phyloP scores from a whole-genome alignment of 2,797 vertebrate species.

The Platyrinchus mystaceus region DNA sequence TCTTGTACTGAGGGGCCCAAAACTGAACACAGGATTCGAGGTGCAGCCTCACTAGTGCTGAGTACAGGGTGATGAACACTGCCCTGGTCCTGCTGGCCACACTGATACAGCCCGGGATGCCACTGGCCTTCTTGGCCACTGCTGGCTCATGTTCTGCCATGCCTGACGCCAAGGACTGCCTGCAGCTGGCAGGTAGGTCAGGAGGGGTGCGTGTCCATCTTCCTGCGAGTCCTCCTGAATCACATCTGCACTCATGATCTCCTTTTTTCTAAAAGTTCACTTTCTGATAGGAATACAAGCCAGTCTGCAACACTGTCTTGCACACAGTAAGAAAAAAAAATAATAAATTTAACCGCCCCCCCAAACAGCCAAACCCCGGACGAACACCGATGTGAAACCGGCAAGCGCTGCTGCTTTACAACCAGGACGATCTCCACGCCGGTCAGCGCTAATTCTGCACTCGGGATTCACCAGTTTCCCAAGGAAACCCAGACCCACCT shows the following conservation, averaged over 20 bases:
- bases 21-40: rapidly evolving
- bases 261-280: not conserved
- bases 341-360: rapidly evolving
- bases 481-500: not conserved
- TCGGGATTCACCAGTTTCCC: rapidly evolving
- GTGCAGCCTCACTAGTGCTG: rapidly evolving
- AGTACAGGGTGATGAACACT: rapidly evolving
- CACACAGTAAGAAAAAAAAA: rapidly evolving
- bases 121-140: not conserved
- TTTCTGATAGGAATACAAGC: rapidly evolving
- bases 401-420: rapidly evolving
- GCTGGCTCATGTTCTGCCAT: not conserved
- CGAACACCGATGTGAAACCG: rapidly evolving
- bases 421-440: rapidly evolving
- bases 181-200: not conserved
- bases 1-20: rapidly evolving
- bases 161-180: rapidly evolving
- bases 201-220: rapidly evolving
- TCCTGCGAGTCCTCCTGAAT: not conserved
- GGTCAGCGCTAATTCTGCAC: rapidly evolving
- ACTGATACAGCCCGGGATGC: not conserved
- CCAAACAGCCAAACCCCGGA: rapidly evolving
- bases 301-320: not conserved
- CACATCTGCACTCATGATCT: rapidly evolving
- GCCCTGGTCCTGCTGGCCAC: not conserved